Conservation (phyloP, 2,113 vertebrate species). For the Seriola aureovittata region DNA sequence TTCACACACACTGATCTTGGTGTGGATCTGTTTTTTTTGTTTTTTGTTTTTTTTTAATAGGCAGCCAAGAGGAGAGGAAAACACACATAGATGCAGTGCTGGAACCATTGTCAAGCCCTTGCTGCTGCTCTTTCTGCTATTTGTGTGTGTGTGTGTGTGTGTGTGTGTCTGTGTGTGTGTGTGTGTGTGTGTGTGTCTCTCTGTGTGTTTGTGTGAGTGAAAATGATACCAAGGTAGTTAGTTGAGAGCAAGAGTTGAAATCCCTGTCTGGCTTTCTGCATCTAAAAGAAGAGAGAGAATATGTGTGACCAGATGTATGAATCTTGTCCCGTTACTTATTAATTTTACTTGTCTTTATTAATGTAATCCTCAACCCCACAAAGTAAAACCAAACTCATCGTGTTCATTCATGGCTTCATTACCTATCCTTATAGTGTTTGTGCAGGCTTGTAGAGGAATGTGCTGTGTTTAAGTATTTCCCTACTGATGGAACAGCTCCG, state of each 20-base stretch:
- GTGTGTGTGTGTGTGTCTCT: too few species aligned
- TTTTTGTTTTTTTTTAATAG: background rate
- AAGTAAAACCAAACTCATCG: background rate
- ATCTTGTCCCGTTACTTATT: background rate
- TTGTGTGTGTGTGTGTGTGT: too few species aligned
- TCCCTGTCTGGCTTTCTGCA: background rate
- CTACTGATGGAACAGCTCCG: slow-evolving; percentile 38
- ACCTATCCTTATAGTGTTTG: slow-evolving; percentile 13
- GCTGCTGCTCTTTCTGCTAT: background rate
- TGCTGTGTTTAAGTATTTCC: slow-evolving; percentile 31
- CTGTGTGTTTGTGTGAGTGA: too few species aligned
- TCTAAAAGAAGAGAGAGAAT: slow-evolving; percentile 7
- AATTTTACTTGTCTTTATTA: background rate
- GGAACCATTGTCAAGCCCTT: background rate
- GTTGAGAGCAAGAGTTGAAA: background rate
- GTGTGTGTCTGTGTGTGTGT: too few species aligned
- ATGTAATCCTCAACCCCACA: background rate
- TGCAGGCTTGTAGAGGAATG: slow-evolving; percentile 54
- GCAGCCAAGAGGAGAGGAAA: background rate
- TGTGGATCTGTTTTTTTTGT: background rate
- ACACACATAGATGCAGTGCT: background rate
- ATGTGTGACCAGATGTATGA: background rate
- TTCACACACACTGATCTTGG: background rate
- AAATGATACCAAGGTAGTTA: background rate
- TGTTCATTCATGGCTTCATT: slow-evolving; percentile 20